Conservation (phyloP, 2,113 vertebrate species). For the Cryptotis parvus region DNA sequence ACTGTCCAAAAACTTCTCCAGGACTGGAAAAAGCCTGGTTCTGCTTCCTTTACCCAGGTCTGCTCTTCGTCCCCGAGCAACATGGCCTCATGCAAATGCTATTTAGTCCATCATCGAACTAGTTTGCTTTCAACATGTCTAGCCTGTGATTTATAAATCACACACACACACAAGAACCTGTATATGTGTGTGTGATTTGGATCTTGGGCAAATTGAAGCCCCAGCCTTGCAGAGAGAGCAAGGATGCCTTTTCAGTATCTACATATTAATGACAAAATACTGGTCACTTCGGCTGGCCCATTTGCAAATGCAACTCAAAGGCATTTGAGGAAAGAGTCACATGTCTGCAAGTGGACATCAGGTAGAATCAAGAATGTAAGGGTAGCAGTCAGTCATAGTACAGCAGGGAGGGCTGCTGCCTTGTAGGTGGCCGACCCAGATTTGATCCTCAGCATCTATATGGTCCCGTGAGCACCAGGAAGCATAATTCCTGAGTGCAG, state of each 20-base stretch:
- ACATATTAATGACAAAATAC: neutral
- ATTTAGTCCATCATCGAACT: neutral
- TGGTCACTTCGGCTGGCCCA: neutral
- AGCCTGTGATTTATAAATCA: neutral
- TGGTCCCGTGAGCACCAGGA: too few species aligned
- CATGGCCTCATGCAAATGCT: neutral
- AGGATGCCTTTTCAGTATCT: neutral
- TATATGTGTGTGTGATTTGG: too few species aligned
- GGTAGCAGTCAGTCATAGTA: neutral
- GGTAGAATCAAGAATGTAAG: too few species aligned
- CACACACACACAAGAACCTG: too few species aligned
- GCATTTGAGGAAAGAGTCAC: neutral
- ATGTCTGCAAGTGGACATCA: neutral
- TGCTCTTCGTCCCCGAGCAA: neutral
- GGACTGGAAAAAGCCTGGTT: neutral
- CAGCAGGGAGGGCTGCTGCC: neutral
- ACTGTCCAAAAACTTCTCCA: neutral
- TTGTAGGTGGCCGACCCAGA: neutral
- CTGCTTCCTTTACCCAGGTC: neutral
- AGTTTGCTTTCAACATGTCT: slow-evolving; percentile 3
- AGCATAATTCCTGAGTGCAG: too few species aligned
- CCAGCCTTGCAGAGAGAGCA: neutral
- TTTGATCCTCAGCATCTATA: too few species aligned
- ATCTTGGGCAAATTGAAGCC: slow-evolving; percentile 20
- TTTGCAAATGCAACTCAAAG: slow-evolving; percentile 29